Conservation (phyloP, 1,140 invertebrate species). For the Fopius arisanus region DNA sequence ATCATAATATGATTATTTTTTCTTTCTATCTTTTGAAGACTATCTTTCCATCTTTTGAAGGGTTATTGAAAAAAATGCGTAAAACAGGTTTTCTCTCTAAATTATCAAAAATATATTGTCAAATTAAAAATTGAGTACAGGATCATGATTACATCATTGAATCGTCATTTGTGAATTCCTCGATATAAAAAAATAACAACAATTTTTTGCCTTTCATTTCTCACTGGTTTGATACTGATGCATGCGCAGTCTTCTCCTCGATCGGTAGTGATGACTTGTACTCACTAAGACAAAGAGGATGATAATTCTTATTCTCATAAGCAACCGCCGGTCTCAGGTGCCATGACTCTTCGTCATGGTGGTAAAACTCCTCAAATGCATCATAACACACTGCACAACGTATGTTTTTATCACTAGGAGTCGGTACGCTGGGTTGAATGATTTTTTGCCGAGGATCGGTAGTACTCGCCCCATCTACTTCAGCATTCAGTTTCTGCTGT, state of each 20-base stretch:
- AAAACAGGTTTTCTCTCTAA: too few species aligned
- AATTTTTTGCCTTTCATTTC: too few species aligned
- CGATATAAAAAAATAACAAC: too few species aligned
- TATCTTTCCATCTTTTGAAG: too few species aligned
- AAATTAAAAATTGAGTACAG: too few species aligned
- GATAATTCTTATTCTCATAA: slow-evolving; percentile 83
- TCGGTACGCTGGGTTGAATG: slow-evolving; percentile 70
- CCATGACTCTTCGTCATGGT: slow-evolving; percentile 97
- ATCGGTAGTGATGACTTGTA: too few species aligned
- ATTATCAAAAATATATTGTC: too few species aligned
- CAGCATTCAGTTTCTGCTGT: slow-evolving; percentile 69
- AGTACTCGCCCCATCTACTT: slow-evolving; percentile 60
- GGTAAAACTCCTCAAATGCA: slow-evolving; percentile 91
- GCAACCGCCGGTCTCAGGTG: slow-evolving; percentile 84
- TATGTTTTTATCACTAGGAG: slow-evolving; percentile 69
- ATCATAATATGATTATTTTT: neutral
- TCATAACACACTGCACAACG: slow-evolving; percentile 90
- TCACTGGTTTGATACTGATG: too few species aligned
- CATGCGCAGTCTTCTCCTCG: too few species aligned
- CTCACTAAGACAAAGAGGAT: slow-evolving; percentile 91
- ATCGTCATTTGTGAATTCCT: too few species aligned
- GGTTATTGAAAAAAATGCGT: too few species aligned
- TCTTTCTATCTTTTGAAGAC: neutral
- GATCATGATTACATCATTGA: too few species aligned
- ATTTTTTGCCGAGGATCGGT: slow-evolving; percentile 64